Conservation (phyloP, 2,888 invertebrate species). For the Clostera curtula region DNA sequence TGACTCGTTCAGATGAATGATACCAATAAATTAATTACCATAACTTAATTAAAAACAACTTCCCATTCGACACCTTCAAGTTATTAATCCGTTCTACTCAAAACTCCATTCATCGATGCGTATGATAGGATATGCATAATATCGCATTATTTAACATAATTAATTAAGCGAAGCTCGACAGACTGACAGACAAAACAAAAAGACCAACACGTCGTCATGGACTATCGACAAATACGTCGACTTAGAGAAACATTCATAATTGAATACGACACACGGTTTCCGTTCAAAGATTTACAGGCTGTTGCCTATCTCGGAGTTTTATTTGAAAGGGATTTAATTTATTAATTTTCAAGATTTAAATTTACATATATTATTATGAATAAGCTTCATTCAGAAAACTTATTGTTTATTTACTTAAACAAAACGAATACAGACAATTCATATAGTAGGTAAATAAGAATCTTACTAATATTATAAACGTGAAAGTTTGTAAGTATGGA, state of each 20-base stretch:
- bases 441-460: too few species aligned
- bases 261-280: constrained; percentile 57
- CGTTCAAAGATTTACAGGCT: constrained; percentile 42
- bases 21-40: too few species aligned
- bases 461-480: too few species aligned
- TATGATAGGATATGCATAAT: constrained; percentile 68
- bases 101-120: constrained; percentile 40
- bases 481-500: too few species aligned
- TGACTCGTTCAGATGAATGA: too few species aligned
- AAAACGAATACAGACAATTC: too few species aligned
- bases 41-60: background rate
- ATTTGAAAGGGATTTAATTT: constrained; percentile 1
- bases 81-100: constrained; percentile 19
- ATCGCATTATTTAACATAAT: constrained; percentile 68
- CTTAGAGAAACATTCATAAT: constrained; percentile 65
- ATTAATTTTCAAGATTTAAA: too few species aligned
- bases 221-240: constrained; percentile 62
- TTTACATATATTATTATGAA: too few species aligned
- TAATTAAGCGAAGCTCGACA: constrained; percentile 44
- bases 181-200: constrained; percentile 67
- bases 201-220: constrained; percentile 50
- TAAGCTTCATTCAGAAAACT: too few species aligned
- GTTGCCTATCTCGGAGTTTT: constrained; percentile 11
- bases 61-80: constrained; percentile 2
- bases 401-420: too few species aligned